Conservation (phyloP, 2,888 invertebrate genomes). For the Chrysolina oricalcia region DNA sequence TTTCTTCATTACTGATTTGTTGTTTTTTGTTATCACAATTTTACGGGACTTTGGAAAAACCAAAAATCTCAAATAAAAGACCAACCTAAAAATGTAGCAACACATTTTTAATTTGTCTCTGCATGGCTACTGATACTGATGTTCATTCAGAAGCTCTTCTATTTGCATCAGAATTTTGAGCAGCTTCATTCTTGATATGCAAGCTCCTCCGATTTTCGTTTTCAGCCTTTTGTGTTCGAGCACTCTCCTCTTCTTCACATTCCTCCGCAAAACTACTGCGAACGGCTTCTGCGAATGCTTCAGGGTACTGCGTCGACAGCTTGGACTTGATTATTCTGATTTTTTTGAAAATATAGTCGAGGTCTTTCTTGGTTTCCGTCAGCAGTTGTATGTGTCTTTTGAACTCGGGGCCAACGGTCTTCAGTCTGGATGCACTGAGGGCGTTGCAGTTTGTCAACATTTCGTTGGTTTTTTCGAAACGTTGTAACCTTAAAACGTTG, state of each 20-base stretch:
- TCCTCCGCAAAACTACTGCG: slow-evolving; percentile 68
- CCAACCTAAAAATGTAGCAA: too few relatives aligned
- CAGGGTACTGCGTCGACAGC: slow-evolving; percentile 80
- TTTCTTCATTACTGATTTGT: too few relatives aligned
- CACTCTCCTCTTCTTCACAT: slow-evolving; percentile 67
- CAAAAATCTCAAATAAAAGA: too few relatives aligned
- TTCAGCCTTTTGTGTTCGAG: slow-evolving; percentile 41
- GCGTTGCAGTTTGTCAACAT: slow-evolving; percentile 98
- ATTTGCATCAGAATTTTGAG: slow-evolving; percentile 51
- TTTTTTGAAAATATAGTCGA: slow-evolving; percentile 95
- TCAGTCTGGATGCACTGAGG: slow-evolving; percentile 89
- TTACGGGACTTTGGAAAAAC: too few relatives aligned
- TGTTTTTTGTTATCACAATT: too few relatives aligned
- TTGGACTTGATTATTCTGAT: slow-evolving; percentile 89
- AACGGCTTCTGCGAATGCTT: slow-evolving; percentile 78
- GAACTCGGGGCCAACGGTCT: slow-evolving; percentile 90
- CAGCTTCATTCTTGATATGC: slow-evolving; percentile 55
- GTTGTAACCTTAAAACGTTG: slow-evolving; percentile 82
- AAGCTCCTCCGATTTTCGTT: slow-evolving; percentile 60
- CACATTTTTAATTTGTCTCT: too few relatives aligned
- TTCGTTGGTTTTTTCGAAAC: slow-evolving; percentile 99
- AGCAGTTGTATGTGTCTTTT: slow-evolving; percentile 91
- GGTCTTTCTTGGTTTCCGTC: slow-evolving; percentile 93
- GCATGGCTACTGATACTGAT: background rate
- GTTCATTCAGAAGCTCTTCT: slow-evolving; percentile 59